Evolutionary conservation across 2,797 vertebrate genomes (phyloP).

Genomic region (Dicrostonyx torquatus): DNA sequence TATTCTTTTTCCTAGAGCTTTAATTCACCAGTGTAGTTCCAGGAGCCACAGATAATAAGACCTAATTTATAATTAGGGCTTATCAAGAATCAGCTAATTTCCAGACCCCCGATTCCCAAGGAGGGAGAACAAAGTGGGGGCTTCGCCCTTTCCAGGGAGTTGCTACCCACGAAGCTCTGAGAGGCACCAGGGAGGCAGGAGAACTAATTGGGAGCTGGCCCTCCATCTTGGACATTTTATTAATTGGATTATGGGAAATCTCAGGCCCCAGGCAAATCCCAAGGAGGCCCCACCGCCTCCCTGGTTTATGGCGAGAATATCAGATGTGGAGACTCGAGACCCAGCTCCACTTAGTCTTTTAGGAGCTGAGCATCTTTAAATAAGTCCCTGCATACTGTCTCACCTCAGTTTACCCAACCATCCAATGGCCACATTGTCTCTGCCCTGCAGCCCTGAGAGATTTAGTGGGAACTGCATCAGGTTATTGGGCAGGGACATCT

Average conservation of each 20-base stretch:
- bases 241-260: slow-evolving; percentile 83
- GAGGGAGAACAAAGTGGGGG: slow-evolving; percentile 80
- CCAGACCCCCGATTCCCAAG: slow-evolving; percentile 84
- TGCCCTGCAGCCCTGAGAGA: not conserved
- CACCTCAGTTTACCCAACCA: slow-evolving; percentile 49
- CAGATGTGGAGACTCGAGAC: slow-evolving; percentile 42
- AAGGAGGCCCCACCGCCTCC: slow-evolving; percentile 51
- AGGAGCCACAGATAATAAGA: slow-evolving; percentile 87
- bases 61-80: slow-evolving; percentile 89
- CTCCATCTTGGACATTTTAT: slow-evolving; percentile 78
- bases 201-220: slow-evolving; percentile 85
- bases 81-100: slow-evolving; percentile 90
- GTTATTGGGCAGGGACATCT: not conserved
- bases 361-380: slow-evolving; percentile 30
- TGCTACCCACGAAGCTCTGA: slow-evolving; percentile 80
- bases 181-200: slow-evolving; percentile 76
- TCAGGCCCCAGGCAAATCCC: slow-evolving; percentile 79
- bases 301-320: slow-evolving; percentile 39
- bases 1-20: slow-evolving; percentile 84
- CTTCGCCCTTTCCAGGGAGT: slow-evolving; percentile 80
- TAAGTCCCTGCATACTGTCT: not conserved
- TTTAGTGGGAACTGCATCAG: not conserved
- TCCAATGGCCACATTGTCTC: not conserved
- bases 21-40: slow-evolving; percentile 85
- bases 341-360: not conserved